Evolutionary conservation across 1,140 invertebrate species (phyloP), one percentile per base, ranked within the genome.

Genomic region (Gonioctena quinquepunctata): DNA sequence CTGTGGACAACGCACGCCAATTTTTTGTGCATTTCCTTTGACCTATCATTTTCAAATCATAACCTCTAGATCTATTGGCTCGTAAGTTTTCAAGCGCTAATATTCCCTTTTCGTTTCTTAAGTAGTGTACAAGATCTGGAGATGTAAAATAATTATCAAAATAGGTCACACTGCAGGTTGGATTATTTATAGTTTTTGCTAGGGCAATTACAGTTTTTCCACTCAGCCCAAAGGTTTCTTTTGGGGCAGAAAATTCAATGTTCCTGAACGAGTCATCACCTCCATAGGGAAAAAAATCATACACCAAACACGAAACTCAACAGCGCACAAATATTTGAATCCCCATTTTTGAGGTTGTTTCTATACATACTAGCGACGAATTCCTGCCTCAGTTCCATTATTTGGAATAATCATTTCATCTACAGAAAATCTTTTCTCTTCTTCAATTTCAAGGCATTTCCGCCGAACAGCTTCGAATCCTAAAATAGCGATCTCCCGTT

Each of bases 321-420:
- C 11, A 11, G 13, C 77, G 73, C 79, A 85, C 59, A 84, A 66
- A 42, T n/a, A 42, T 42, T 76, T 84, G 85, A 16, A 81, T 81
- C 5, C 82, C 78, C 77, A 80, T 25, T 77, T 80, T 1, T 76
- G 69, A 1, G 73, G 76, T 74, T 81, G 76, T 7, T 76, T 62
- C 28, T 73, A 71, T 50, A 79, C 72, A 49, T 75, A 80, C 66
- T 81, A 75, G 8, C 50, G 7, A 16, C 83, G 76, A 33, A 60
- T 72, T 19, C 79, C 81, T 23, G 79, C 79, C 77, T 80, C 76
- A 22, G 77, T 77, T 0, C 83, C 84, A 71, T 85, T 86, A 70
- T 84, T 85, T 26, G 78, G 79, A 3, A 85, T 73, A 80, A 86
- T 85, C 76, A 80, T 80, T 74, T 86, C 83, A 74, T 85, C 82